Conservation (phyloP, 2,797 vertebrate species). For the Urophycis tenuis region DNA sequence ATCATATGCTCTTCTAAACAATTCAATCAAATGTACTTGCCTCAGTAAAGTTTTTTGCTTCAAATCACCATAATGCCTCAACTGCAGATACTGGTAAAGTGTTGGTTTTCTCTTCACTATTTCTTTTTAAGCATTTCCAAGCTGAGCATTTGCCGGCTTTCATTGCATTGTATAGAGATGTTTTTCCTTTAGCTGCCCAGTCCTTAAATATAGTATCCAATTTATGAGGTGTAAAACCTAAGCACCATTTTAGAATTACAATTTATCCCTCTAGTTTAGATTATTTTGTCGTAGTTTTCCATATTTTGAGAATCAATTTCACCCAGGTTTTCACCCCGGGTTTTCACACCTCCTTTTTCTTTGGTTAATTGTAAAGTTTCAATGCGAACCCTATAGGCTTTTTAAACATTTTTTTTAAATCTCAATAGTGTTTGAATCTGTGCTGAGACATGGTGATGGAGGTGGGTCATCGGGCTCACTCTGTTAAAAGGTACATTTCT, state of each 20-base stretch:
- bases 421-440: too few species aligned
- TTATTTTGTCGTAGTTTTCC: slow-evolving; percentile 21
- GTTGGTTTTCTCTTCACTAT: not conserved
- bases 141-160: slow-evolving; percentile 7
- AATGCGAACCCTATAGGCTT: slow-evolving; percentile 2
- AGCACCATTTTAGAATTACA: slow-evolving; percentile 12
- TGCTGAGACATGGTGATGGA: too few species aligned
- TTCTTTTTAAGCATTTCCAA: slow-evolving; percentile 9
- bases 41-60: not conserved
- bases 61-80: slow-evolving; percentile 8
- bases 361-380: slow-evolving; percentile 12
- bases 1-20: not conserved
- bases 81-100: slow-evolving; percentile 9
- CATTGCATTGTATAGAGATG: slow-evolving; percentile 15
- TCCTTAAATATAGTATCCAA: slow-evolving; percentile 17
- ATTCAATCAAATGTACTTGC: not conserved
- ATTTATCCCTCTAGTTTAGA: slow-evolving; percentile 16
- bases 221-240: slow-evolving; percentile 14
- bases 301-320: slow-evolving; percentile 17
- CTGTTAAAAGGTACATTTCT: too few species aligned
- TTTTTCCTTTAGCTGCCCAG: slow-evolving; percentile 12
- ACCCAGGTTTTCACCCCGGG: too few species aligned
- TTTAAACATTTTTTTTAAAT: not conserved
- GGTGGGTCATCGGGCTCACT: too few species aligned
- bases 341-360: slow-evolving; percentile 14